Evolutionary conservation across 2,888 invertebrate species (phyloP).

Genomic region (Choristoneura rosaceana): DNA sequence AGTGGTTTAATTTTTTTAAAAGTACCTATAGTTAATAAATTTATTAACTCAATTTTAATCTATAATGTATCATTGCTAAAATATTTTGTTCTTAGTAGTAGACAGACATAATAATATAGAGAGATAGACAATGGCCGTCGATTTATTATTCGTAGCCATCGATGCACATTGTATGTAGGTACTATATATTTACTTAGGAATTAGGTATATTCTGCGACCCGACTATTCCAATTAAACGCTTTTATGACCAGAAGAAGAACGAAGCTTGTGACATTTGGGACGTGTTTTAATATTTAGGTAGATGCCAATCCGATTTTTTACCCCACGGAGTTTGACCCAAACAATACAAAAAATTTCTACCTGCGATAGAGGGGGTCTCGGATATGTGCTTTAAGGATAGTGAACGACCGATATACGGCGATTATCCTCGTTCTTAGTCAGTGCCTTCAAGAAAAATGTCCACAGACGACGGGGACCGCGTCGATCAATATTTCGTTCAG

Average conservation of each 20-base stretch:
- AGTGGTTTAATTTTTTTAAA: too few species aligned
- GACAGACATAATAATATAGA: too few species aligned
- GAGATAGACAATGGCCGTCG: too few species aligned
- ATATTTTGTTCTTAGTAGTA: too few species aligned
- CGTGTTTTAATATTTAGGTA: slow-evolving; percentile 26
- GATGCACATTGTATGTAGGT: too few species aligned
- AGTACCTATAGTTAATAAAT: too few species aligned
- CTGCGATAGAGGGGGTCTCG: slow-evolving; percentile 69
- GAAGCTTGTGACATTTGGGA: slow-evolving; percentile 1
- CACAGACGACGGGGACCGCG: slow-evolving; percentile 62
- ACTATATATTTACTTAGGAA: too few species aligned
- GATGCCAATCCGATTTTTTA: slow-evolving; percentile 50
- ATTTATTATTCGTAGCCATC: too few species aligned
- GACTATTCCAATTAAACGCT: too few species aligned
- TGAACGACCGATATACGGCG: slow-evolving; percentile 68
- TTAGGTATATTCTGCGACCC: too few species aligned
- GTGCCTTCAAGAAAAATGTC: slow-evolving; percentile 70
- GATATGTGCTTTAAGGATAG: slow-evolving; percentile 71
- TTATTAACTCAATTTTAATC: too few species aligned
- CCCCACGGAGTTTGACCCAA: slow-evolving; percentile 65
- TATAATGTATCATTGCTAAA: too few species aligned
- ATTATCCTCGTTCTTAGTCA: slow-evolving; percentile 68
- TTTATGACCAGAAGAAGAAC: not conserved
- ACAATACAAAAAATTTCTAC: slow-evolving; percentile 79
- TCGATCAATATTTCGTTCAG: slow-evolving; percentile 81